A percentile compares a stretch with the other conserved stretches of the same genome.
Conservation (phyloP, 2,888 invertebrate genomes). For the Crossocerus cetratus region DNA sequence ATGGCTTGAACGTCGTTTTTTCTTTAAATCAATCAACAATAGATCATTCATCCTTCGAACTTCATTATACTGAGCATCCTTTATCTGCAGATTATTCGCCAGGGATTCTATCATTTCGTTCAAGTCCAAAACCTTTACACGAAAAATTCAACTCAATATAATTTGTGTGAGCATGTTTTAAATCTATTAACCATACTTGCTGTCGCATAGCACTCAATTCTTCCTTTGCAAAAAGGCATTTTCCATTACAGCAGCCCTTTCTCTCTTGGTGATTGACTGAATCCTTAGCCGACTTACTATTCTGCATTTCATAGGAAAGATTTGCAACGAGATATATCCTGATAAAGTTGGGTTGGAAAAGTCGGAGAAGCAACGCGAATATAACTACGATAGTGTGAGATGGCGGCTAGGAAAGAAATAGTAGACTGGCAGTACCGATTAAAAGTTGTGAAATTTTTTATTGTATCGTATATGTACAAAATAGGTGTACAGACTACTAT, state of each 20-base stretch:
- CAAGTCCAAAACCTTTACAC: conserved; percentile 76
- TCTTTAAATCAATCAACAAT: conserved; percentile 77
- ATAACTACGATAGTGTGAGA: conserved; percentile 7
- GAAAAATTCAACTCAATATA: conserved; percentile 55
- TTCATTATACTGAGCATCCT: conserved; percentile 78
- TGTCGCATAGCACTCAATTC: conserved; percentile 45
- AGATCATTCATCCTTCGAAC: conserved; percentile 79
- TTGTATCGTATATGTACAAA: conserved; percentile 77
- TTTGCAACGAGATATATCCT: too few relatives aligned
- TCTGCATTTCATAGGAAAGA: conserved; percentile 64
- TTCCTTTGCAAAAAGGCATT: conserved; percentile 35
- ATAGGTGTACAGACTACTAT: conserved; percentile 76
- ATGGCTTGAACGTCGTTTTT: conserved; percentile 77
- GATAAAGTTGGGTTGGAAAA: background rate
- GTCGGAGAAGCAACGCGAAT: conserved; percentile 9
- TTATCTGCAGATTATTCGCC: conserved; percentile 77
- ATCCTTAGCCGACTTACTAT: conserved; percentile 43
- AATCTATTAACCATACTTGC: conserved; percentile 47
- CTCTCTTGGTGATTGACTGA: conserved; percentile 38
- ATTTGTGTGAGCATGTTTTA: conserved; percentile 55
- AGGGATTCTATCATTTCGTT: conserved; percentile 76
- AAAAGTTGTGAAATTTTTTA: conserved; percentile 74
- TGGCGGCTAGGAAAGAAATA: conserved; percentile 45
- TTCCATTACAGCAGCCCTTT: conserved; percentile 29
- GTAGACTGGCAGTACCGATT: conserved; percentile 56